Evolutionary conservation across 2,888 invertebrate species (phyloP).

Genomic region (Podabrus alpinus): DNA sequence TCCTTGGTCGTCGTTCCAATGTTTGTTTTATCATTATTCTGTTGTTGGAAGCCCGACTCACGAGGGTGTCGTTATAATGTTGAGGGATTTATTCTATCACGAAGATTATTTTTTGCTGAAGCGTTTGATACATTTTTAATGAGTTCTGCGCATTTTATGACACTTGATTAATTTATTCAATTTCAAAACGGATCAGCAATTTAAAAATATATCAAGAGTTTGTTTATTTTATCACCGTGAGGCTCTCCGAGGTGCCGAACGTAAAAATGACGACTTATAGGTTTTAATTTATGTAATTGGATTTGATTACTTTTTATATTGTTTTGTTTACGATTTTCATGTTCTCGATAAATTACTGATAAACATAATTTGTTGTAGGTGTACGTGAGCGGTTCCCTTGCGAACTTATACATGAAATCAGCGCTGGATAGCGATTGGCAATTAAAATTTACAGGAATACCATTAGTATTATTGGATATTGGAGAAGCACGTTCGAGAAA

Average conservation of each 20-base stretch:
- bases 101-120: background rate
- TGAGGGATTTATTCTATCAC: background rate
- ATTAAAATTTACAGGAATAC: slow-evolving; percentile 77
- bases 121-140: background rate
- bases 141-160: background rate
- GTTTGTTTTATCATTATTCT: background rate
- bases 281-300: background rate
- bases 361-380: slow-evolving; percentile 56
- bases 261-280: too few relatives aligned
- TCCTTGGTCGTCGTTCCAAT: background rate
- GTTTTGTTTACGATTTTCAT: background rate
- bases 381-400: slow-evolving; percentile 75
- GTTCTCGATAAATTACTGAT: background rate
- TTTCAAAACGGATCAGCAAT: background rate
- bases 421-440: slow-evolving; percentile 67
- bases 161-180: background rate
- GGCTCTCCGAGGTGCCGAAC: background rate
- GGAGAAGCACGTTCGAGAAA: slow-evolving; percentile 74
- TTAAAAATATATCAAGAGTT: background rate
- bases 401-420: slow-evolving; percentile 70
- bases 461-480: slow-evolving; percentile 75
- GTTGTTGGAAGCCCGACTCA: background rate
- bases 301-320: background rate
- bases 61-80: background rate
- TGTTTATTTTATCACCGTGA: background rate